Evolutionary conservation across 2,797 vertebrate genomes (phyloP), one percentile per base, ranked within the genome.

Genomic region (Cossypha caffra): DNA sequence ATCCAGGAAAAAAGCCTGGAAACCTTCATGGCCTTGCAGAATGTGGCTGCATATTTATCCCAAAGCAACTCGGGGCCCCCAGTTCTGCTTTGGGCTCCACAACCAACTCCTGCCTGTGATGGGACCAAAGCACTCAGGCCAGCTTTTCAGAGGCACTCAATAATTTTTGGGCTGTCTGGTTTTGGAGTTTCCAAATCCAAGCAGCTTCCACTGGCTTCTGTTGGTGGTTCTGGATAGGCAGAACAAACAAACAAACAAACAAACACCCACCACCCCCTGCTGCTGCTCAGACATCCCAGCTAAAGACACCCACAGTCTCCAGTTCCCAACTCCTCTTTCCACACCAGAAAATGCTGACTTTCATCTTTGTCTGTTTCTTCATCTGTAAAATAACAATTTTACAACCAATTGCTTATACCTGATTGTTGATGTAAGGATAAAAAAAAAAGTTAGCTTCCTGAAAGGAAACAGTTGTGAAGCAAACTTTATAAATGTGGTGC

Each of bases 101-200:
- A 42, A 28, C 48, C 78, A 45, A 2, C 61, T 91, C 48, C 26
- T 35, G 55, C 0, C 0, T 63, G 58, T 0, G 3, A 51, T 25
- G 66, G 58, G n/a, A 74, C 38, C 23, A 20, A 50, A 66, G 26
- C 37, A 8, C 25, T 50, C 3, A 3, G 78, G 29, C 15, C 52
- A 71, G 29, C 72, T 91, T 68, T 82, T 92, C 67, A 71, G 54
- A 87, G 66, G 43, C 71, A 76, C 33, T 21, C 61, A 52, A 4
- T 84, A 55, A 55, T 23, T 77, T 82, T 38, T 16, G 52, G 40
- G 16, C 67, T 86, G 57, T 68, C 79, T 86, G 61, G 20, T 90
- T 75, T 66, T 50, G 45, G 79, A 90, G 47, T 57, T 91, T 73
- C 50, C 51, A 50, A 83, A 51, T 93, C 50, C 50, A 80, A 71